phyloP scores from a whole-genome alignment of 2,113 vertebrate species.

The Gyps fulvus region DNA sequence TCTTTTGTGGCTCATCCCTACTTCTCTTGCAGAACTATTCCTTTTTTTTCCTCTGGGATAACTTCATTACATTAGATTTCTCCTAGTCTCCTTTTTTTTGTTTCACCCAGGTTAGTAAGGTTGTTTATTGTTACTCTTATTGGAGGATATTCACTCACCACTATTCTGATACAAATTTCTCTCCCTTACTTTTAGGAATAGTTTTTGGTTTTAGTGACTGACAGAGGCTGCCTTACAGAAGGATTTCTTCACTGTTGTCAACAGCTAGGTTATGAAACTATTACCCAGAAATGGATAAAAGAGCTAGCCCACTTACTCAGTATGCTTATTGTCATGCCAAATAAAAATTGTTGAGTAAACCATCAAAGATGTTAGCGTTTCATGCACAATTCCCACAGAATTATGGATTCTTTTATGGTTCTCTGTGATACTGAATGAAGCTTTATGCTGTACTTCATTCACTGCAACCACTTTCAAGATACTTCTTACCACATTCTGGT shows the following conservation, averaged over 20 bases:
- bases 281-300: not conserved
- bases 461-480: not conserved
- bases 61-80: not conserved
- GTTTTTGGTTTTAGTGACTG: not conserved
- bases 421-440: not conserved
- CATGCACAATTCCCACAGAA: not conserved
- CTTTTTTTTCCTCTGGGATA: accelerated
- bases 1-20: not conserved
- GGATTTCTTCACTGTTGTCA: not conserved
- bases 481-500: not conserved
- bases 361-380: not conserved
- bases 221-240: not conserved
- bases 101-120: not conserved
- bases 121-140: not conserved
- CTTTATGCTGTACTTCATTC: not conserved
- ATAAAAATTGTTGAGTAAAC: not conserved
- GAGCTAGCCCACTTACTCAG: not conserved
- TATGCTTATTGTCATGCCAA: not conserved
- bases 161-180: not conserved
- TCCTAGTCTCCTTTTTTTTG: not conserved
- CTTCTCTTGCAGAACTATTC: not conserved
- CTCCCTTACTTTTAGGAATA: not conserved
- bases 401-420: not conserved
- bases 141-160: not conserved
- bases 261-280: not conserved